These are phyloP conservation scores for Caenorhabditis brenneri DNA, from an alignment of 1,140 invertebrate genomes.

Conservation along the genomic window DNA sequence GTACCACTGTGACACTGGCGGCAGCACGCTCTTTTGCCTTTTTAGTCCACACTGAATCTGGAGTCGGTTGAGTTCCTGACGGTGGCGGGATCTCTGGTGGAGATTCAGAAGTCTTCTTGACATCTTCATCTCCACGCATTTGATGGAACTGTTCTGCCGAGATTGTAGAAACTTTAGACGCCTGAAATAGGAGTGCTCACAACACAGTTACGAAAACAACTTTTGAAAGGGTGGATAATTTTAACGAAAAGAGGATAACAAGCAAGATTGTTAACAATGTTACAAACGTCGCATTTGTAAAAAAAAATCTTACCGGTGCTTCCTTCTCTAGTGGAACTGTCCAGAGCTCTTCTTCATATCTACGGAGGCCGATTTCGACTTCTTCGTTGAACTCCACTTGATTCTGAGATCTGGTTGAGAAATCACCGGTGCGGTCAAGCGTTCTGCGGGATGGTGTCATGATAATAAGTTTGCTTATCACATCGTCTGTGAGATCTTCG, in stretches of 20 bases:
- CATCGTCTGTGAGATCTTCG: slow-evolving; percentile 85
- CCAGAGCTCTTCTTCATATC: slow-evolving; percentile 91
- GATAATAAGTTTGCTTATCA: slow-evolving; percentile 92
- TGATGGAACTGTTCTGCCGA: slow-evolving; percentile 50
- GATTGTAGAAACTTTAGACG: slow-evolving; percentile 52
- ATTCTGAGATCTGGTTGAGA: slow-evolving; percentile 75
- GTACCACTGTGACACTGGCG: slow-evolving; percentile 62
- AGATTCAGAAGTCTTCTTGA: slow-evolving; percentile 56
- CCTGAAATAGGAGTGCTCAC: slow-evolving; percentile 38
- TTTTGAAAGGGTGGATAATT: not conserved
- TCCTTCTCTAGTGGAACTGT: slow-evolving; percentile 60
- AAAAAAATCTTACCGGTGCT: slow-evolving; percentile 22
- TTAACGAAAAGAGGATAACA: not conserved
- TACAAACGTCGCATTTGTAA: not conserved
- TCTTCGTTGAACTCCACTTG: slow-evolving; percentile 88
- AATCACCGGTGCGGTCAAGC: slow-evolving; percentile 85
- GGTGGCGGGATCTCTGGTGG: slow-evolving; percentile 37
- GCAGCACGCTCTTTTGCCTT: slow-evolving; percentile 69
- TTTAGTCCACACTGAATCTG: slow-evolving; percentile 64
- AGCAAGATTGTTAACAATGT: not conserved
- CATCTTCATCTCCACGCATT: slow-evolving; percentile 59
- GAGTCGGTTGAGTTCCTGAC: slow-evolving; percentile 40
- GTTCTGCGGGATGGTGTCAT: slow-evolving; percentile 81
- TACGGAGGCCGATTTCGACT: slow-evolving; percentile 91
- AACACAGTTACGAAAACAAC: slow-evolving; percentile 38